These are phyloP conservation scores for Pithys albifrons DNA, from an alignment of 2,113 vertebrate genomes.

Conservation along the genomic window DNA sequence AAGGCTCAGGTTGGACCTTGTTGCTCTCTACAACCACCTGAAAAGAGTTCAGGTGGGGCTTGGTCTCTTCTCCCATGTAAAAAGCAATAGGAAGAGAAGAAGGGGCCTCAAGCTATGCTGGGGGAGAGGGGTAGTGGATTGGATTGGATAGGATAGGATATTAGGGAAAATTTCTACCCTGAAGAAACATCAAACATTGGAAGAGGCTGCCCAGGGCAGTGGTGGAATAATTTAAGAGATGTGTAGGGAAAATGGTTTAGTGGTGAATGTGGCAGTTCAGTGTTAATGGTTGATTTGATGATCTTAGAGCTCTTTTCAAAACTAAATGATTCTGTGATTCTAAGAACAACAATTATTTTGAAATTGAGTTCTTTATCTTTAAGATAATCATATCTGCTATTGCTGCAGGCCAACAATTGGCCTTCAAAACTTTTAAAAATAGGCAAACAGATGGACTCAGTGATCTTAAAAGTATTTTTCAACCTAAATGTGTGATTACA, in stretches of 20 bases:
- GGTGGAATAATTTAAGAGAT: background rate
- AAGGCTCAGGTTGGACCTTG: background rate
- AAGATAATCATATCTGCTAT: background rate
- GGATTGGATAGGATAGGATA: too few relatives aligned
- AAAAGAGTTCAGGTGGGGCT: background rate
- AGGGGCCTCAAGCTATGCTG: fast-evolving
- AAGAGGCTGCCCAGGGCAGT: background rate
- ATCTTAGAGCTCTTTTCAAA: background rate
- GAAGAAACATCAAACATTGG: background rate
- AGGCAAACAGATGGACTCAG: background rate
- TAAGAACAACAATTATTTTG: background rate
- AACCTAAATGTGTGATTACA: background rate
- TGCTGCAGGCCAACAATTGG: background rate
- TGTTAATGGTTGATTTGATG: background rate
- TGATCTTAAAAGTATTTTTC: background rate
- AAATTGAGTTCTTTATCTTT: background rate
- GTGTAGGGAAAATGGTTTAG: background rate
- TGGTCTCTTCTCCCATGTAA: background rate
- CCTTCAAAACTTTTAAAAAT: background rate
- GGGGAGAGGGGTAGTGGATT: too few relatives aligned
- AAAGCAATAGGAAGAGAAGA: background rate
- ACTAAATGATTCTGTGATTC: fast-evolving
- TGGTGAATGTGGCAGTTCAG: background rate
- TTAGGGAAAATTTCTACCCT: background rate
- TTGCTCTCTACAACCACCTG: fast-evolving